Evolutionary conservation across 2,888 invertebrate genomes (phyloP), one percentile per base, ranked within the genome.

Genomic region (Lordiphosa fenestrarum): DNA sequence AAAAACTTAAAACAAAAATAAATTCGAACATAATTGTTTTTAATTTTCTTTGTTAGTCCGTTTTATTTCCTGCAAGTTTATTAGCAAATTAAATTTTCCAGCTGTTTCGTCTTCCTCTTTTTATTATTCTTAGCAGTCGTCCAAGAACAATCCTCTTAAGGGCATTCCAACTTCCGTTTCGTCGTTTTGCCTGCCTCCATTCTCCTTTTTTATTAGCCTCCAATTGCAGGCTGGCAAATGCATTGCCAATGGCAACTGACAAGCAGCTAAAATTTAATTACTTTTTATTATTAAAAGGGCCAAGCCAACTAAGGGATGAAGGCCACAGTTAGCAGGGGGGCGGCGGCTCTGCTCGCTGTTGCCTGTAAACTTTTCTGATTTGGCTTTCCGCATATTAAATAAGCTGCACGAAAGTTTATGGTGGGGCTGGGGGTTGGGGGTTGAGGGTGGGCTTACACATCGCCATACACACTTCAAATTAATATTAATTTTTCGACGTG

Each of bases 201-300:
- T 25, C 3, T 30, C 6, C n/a, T 2, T 44, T 44, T 44, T 44
- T 44, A 44, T 33, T 44, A 33, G 44, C 33, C 44, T 44, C 30
- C 44, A 62, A 55, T 39, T 63, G 62, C 62, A 64, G 56, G 56
- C 36, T 13, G 55, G 49, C 36, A 63, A 64, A 56, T 63, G 63
- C 63, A 63, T 50, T 56, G 63, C 63, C 75, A 78, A 42, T 50
- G 57, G 53, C 57, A 52, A 70, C 53, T 21, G 55, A 49, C 46
- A 63, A 54, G 68, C 73, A 72, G 72, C 66, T 72, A 46, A 75
- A 81, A 84, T 84, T 77, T 84, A 80, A 80, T 84, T 84, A 77
- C 78, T 61, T 84, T 80, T 77, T 73, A 74, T 81, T 73, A 67
- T 62, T 55, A 53, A 59, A 65, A 62, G 52, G 53, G 56, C 58